These are phyloP conservation scores for Ochotona curzoniae DNA, from an alignment of 2,113 vertebrate species.

Conservation along the genomic window DNA sequence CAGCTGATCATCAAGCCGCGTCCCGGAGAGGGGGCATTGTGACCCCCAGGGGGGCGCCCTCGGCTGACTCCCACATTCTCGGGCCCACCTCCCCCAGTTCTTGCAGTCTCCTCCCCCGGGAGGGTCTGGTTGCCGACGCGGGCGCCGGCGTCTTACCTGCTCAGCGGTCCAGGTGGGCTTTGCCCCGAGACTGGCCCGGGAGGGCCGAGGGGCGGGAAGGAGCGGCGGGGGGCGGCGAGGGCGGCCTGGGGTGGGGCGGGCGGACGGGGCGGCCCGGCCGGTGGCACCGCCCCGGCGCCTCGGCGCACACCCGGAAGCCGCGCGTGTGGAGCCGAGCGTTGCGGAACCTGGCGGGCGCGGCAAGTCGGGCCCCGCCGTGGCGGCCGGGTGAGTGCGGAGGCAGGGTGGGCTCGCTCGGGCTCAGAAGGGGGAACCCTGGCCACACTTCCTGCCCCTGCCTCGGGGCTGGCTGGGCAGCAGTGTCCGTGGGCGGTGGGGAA, in stretches of 20 bases:
- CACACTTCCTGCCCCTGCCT: neutral
- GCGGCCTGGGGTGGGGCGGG: neutral
- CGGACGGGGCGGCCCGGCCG: neutral
- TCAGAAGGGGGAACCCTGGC: neutral
- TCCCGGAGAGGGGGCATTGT: neutral
- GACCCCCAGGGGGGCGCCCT: neutral
- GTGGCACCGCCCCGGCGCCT: conserved; percentile 66
- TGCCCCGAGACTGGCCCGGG: neutral
- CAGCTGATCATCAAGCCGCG: neutral
- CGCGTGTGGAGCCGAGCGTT: neutral
- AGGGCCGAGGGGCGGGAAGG: neutral
- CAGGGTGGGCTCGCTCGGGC: neutral
- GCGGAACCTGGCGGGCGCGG: conserved; percentile 49
- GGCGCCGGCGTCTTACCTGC: conserved; percentile 68
- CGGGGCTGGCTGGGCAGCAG: neutral
- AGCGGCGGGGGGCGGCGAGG: neutral
- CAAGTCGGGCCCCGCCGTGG: neutral
- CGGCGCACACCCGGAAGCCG: conserved; percentile 81
- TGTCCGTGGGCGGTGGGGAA: neutral
- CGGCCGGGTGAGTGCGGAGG: conserved; percentile 60
- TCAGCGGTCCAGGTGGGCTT: neutral
- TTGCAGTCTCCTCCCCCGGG: neutral
- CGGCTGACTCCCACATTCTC: too few relatives aligned
- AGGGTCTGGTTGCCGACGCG: neutral
- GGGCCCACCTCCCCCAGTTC: neutral